Evolutionary conservation across 92 coral and sea anemone genomes (phyloP).

Genomic region (Diadumene lineata): DNA sequence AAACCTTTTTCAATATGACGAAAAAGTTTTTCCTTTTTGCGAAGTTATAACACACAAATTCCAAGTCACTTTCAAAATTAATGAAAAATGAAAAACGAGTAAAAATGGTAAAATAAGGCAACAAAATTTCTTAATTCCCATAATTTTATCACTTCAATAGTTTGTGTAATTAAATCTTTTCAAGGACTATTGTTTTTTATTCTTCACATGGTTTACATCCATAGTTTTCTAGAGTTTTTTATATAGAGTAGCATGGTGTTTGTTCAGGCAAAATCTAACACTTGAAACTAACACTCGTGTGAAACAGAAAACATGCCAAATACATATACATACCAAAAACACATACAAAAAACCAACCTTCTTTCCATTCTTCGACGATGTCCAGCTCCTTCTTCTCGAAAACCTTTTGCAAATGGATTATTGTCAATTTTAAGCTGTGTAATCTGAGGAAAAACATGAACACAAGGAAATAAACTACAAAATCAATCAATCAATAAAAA

Average conservation of each 20-base stretch:
- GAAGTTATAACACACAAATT: too few species aligned
- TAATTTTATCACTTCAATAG: neutral
- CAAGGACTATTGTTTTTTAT: neutral
- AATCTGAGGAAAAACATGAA: constrained; percentile 56
- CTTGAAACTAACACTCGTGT: constrained; percentile 31
- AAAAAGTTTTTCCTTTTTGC: too few species aligned
- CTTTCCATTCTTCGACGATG: constrained; percentile 89
- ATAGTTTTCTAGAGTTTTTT: neutral
- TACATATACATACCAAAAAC: constrained; percentile 30
- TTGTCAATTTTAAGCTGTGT: constrained; percentile 97
- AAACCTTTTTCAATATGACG: too few species aligned
- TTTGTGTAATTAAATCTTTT: neutral
- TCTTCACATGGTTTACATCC: neutral
- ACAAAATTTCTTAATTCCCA: constrained; percentile 25
- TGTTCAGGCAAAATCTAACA: constrained; percentile 16
- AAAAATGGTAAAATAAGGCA: constrained; percentile 47
- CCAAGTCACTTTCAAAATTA: constrained; percentile 29
- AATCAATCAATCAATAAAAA: neutral
- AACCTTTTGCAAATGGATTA: constrained; percentile 99
- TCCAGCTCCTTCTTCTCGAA: constrained; percentile 97
- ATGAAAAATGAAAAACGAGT: neutral
- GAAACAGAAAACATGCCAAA: constrained; percentile 14
- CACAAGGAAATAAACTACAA: too few species aligned
- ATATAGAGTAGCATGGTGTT: neutral
- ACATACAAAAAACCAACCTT: constrained; percentile 59